Percentiles rank a stretch among this genome's conserved stretches.
Evolutionary conservation across 2,113 vertebrate species (phyloP).

Genomic region (Oxyura jamaicensis): DNA sequence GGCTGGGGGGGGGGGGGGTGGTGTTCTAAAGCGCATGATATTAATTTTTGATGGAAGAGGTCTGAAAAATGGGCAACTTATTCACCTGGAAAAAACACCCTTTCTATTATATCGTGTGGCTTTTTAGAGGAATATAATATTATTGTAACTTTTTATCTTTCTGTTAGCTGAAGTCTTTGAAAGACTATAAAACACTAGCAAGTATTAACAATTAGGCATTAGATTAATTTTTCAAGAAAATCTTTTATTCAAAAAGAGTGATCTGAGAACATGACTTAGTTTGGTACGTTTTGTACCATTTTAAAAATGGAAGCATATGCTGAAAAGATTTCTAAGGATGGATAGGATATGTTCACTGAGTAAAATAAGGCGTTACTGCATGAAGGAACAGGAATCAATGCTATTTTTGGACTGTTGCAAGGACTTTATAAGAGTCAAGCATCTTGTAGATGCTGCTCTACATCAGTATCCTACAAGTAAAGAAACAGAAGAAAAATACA

Average conservation of each 20-base stretch:
- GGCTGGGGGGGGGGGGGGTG: not conserved
- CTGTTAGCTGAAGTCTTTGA: not conserved
- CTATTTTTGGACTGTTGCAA: not conserved
- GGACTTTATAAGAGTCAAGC: not conserved
- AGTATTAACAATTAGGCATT: not conserved
- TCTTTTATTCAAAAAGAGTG: not conserved
- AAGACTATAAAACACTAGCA: not conserved
- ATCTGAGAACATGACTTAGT: not conserved
- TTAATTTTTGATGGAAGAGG: not conserved
- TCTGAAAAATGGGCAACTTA: slow-evolving; percentile 13
- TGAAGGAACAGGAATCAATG: not conserved
- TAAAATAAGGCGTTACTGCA: not conserved
- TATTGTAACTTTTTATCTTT: not conserved
- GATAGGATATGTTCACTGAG: not conserved
- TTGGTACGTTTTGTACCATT: not conserved
- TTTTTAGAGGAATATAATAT: not conserved
- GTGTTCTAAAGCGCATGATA: not conserved
- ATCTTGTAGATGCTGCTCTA: not conserved
- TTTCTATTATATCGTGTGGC: not conserved
- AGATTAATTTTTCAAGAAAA: too few species aligned
- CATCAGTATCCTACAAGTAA: not conserved
- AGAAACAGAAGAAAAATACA: not conserved
- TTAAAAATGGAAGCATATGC: not conserved
- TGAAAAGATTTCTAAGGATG: not conserved
- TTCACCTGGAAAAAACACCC: not conserved